These are phyloP conservation scores for Bombylius discolor DNA, from an alignment of 2,888 invertebrate species.

Conservation along the genomic window DNA sequence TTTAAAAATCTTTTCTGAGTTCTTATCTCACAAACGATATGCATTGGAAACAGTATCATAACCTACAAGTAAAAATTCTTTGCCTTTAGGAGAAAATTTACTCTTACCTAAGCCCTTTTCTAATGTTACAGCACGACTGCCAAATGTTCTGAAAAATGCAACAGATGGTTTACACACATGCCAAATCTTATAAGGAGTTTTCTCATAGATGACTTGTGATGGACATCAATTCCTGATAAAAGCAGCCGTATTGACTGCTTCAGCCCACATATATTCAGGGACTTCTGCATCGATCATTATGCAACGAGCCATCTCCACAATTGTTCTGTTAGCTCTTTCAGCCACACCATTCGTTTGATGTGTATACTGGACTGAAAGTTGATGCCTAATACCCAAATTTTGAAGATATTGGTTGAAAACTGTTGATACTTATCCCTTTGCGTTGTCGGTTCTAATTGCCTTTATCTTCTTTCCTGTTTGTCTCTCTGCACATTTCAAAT, in stretches of 20 bases:
- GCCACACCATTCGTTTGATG: conserved; percentile 20
- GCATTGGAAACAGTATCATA: conserved; percentile 1
- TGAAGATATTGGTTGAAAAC: conserved; percentile 13
- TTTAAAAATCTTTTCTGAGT: neutral
- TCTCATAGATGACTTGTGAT: neutral
- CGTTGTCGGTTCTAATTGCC: conserved; percentile 18
- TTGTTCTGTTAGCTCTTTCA: conserved; percentile 17
- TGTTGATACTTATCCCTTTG: conserved; percentile 15
- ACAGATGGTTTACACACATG: conserved; percentile 4
- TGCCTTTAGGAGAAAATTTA: conserved; percentile 1
- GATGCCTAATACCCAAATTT: conserved; percentile 16
- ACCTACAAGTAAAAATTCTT: neutral
- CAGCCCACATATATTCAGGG: conserved; percentile 19
- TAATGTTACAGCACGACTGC: conserved; percentile 5
- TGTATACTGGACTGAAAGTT: conserved; percentile 14
- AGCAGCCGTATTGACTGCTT: conserved; percentile 19
- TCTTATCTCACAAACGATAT: neutral
- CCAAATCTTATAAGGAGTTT: conserved; percentile 10
- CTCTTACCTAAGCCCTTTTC: neutral
- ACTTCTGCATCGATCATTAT: conserved; percentile 18
- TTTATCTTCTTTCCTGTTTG: conserved; percentile 15
- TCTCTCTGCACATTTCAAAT: conserved; percentile 13
- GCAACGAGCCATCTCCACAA: conserved; percentile 18
- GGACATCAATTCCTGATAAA: conserved; percentile 7
- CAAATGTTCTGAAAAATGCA: conserved; percentile 8